Base-by-base conservation (phyloP, 2,113 vertebrate genomes). In the Caranx melampygus region DNA sequence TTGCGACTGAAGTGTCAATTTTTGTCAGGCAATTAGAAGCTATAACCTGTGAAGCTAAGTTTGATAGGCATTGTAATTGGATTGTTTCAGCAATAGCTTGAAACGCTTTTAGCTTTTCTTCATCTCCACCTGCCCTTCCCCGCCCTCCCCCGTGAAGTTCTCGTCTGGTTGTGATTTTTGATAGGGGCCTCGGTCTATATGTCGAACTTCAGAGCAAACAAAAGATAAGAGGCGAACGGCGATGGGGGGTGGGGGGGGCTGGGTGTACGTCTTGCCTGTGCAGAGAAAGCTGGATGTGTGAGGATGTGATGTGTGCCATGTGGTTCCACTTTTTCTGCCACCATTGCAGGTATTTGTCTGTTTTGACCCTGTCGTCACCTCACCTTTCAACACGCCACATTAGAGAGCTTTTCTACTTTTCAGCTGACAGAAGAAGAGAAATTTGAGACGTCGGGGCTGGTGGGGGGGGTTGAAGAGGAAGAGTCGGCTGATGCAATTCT, bases 11-110 rank as follows among this genome's bases (percentile, higher is more conserved):
- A 98, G 97, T 98, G 97, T 98, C 98, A 98, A 97, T 98, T 98
- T 98, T 97, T 98, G 97, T 98, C 97, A 99, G 97, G 98, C 97
- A 99, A 99, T 99, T 99, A 99, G 97, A 97, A 97, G 96, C 97
- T 96, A 95, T 98, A 98, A 98, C 96, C 98, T 98, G 98, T 98
- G 97, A 98, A 97, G 97, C 96, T 96, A 96, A 95, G 94, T 97
- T 97, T 98, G 98, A 98, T 98, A 96, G 97, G 97, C 97, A 97
- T 96, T 97, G 96, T 98, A 99, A 99, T 99, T 99, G 97, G 97
- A 98, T 98, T 99, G 97, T 98, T 98, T 97, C 97, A 96, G 96
- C 97, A 96, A 97, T 95, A 96, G 96, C 96, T 96, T 93, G 94
- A 95, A 96, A 97, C 92, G 89, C 95, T 96, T 95, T 92, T 81